Conservation (phyloP, 1,140 invertebrate genomes). For the Drosophila tropicalis region DNA sequence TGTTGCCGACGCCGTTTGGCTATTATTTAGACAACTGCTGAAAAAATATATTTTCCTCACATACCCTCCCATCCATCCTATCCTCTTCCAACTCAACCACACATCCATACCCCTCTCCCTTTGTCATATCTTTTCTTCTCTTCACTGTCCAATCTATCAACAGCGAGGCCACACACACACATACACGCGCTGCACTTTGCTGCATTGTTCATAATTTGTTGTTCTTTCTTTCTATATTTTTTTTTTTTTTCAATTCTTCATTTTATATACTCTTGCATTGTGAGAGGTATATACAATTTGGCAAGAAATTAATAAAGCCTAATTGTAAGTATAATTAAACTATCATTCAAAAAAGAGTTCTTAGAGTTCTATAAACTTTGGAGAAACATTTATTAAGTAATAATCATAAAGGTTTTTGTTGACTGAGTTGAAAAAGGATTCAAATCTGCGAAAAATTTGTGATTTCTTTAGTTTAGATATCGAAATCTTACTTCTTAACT, state of each 20-base stretch:
- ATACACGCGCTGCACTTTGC: slow-evolving; percentile 72
- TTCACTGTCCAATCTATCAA: slow-evolving; percentile 24
- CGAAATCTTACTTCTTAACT: no score
- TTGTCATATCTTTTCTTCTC: background rate
- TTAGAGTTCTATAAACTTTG: no score
- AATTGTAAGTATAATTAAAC: no score
- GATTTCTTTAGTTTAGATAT: no score
- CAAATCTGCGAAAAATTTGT: no score
- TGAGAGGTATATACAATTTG: background rate
- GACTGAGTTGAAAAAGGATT: no score
- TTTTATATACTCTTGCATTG: slow-evolving; percentile 26
- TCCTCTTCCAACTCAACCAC: background rate
- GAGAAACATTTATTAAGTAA: no score
- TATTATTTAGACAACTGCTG: slow-evolving; percentile 79
- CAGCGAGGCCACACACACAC: slow-evolving; percentile 54
- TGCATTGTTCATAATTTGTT: slow-evolving; percentile 56
- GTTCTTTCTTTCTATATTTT: slow-evolving; percentile 22
- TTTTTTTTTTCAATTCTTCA: slow-evolving; percentile 39
- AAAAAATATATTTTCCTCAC: slow-evolving; percentile 51
- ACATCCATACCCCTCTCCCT: background rate
- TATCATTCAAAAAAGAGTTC: no score
- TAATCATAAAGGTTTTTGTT: no score
- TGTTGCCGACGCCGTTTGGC: slow-evolving; percentile 45
- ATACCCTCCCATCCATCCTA: slow-evolving; percentile 3
- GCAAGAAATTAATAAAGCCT: background rate